These are phyloP conservation scores for Heterocephalus glaber DNA, from an alignment of 2,113 vertebrate species.

Conservation along the genomic window DNA sequence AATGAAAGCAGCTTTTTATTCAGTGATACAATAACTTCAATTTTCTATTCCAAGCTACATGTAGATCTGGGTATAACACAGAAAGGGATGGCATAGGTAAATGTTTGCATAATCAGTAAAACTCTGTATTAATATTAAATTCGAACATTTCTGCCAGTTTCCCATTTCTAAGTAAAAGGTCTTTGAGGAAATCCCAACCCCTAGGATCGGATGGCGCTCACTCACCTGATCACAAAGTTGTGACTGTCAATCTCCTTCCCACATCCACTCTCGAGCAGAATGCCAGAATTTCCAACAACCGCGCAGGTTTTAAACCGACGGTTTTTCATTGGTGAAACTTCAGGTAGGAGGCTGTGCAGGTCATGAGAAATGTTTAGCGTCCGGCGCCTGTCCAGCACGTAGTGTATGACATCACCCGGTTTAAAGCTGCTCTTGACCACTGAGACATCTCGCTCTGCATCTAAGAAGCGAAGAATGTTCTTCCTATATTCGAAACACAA, in stretches of 20 bases:
- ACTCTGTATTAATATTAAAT: not conserved
- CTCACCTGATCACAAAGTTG: conserved; percentile 92
- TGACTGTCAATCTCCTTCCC: conserved; percentile 93
- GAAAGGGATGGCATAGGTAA: conserved; percentile 43
- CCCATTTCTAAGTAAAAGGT: not conserved
- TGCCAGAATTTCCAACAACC: conserved; percentile 93
- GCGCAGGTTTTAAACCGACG: conserved; percentile 91
- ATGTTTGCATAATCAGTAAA: conserved; percentile 41
- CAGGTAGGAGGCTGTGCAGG: conserved; percentile 91
- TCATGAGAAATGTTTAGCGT: conserved; percentile 91
- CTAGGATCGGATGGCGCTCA: conserved; percentile 50
- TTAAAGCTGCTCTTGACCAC: conserved; percentile 93
- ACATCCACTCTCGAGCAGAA: conserved; percentile 90
- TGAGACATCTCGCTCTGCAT: conserved; percentile 92
- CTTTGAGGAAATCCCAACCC: not conserved
- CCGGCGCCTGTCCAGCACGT: conserved; percentile 90
- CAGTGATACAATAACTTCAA: conserved; percentile 38
- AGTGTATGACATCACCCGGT: conserved; percentile 92
- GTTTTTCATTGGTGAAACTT: conserved; percentile 93
- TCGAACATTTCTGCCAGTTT: conserved; percentile 57
- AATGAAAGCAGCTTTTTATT: conserved; percentile 37
- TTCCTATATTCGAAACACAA: conserved; percentile 86
- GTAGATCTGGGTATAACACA: conserved; percentile 7
- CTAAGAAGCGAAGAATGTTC: conserved; percentile 92
- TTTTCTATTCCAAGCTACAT: not conserved